Conservation (phyloP, 2,797 vertebrate genomes). For the Microctenopoma steveboyesi region DNA sequence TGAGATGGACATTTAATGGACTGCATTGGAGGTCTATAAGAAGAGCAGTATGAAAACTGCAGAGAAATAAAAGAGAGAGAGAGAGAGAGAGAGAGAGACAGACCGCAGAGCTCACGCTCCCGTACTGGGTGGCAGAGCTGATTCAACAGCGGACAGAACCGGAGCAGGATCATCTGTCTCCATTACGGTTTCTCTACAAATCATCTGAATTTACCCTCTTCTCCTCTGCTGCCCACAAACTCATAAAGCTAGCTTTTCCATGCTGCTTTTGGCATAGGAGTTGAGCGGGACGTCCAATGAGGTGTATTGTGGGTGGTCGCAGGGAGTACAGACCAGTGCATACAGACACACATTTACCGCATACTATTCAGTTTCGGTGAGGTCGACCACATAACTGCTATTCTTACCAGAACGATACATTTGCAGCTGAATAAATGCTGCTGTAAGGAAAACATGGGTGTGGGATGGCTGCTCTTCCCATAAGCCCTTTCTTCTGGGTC, state of each 20-base stretch:
- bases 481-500: constrained; percentile 29
- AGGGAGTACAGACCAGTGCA: constrained; percentile 51
- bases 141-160: constrained; percentile 76
- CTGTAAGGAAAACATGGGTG: constrained; percentile 46
- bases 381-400: constrained; percentile 70
- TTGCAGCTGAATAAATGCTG: constrained; percentile 76
- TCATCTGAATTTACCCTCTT: constrained; percentile 76
- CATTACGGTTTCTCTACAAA: constrained; percentile 75
- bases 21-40: constrained; percentile 49
- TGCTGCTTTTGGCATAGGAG: constrained; percentile 72
- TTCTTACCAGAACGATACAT: constrained; percentile 73
- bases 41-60: constrained; percentile 31
- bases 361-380: constrained; percentile 59
- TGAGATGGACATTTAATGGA: constrained; percentile 32
- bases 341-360: constrained; percentile 47
- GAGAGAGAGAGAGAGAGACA: constrained; percentile 24
- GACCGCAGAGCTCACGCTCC: constrained; percentile 57
- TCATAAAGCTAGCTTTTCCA: constrained; percentile 76
- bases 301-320: constrained; percentile 77
- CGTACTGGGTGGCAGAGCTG: constrained; percentile 76
- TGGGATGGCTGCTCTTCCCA: constrained; percentile 57
- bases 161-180: constrained; percentile 75
- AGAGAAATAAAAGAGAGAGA: constrained; percentile 39
- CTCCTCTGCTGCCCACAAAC: constrained; percentile 72
- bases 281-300: constrained; percentile 50